Conservation (phyloP, 2,888 invertebrate species). For the Tachina fera region DNA sequence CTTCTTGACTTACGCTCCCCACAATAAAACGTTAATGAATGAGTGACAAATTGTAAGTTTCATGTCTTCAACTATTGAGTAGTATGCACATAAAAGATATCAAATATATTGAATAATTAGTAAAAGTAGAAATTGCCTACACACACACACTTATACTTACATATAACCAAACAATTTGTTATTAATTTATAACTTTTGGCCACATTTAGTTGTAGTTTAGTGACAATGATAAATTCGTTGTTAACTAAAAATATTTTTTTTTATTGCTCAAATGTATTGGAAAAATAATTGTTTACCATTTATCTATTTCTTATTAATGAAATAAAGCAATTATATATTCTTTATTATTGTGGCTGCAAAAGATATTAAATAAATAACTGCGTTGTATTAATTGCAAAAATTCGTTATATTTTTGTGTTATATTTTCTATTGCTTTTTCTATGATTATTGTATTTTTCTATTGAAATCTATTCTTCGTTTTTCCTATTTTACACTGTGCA, state of each 20-base stretch:
- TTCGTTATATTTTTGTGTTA: neutral
- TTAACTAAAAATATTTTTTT: neutral
- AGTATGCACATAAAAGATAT: neutral
- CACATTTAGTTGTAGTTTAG: neutral
- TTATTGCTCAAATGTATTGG: neutral
- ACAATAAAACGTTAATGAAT: too few relatives aligned
- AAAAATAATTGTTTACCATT: neutral
- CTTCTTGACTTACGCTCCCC: too few relatives aligned
- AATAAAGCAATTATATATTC: neutral
- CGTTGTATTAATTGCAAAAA: neutral
- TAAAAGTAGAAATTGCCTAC: neutral
- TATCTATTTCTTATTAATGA: neutral
- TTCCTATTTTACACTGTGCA: too few relatives aligned
- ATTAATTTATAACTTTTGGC: constrained; percentile 1
- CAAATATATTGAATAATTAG: neutral
- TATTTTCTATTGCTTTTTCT: neutral
- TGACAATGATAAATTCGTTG: neutral
- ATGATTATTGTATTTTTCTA: too few relatives aligned
- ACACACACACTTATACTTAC: too few relatives aligned
- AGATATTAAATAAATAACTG: neutral
- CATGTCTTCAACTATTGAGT: neutral
- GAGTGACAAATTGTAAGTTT: too few relatives aligned
- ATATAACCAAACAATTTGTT: neutral
- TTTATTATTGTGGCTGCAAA: neutral
- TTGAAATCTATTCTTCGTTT: too few relatives aligned